These are phyloP conservation scores for Caenorhabditis sulstoni DNA, from an alignment of 2,888 invertebrate genomes.

Conservation along the genomic window DNA sequence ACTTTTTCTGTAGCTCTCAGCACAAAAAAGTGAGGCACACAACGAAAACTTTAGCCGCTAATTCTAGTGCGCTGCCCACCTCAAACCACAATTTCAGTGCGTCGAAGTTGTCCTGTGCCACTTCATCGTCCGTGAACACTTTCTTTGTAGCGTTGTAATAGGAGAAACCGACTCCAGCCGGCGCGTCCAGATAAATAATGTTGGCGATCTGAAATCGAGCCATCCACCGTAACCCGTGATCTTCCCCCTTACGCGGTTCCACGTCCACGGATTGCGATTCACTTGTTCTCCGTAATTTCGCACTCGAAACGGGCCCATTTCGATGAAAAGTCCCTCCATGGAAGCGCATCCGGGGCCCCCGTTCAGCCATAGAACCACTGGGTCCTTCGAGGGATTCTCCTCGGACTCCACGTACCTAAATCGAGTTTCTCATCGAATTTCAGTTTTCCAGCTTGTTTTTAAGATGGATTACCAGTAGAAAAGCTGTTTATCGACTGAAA, in stretches of 20 bases:
- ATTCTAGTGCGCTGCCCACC: too few species aligned
- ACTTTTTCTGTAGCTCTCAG: too few species aligned
- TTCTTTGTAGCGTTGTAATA: slow-evolving; percentile 75
- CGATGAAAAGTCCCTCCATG: slow-evolving; percentile 71
- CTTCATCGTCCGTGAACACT: slow-evolving; percentile 70
- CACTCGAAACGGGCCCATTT: slow-evolving; percentile 78
- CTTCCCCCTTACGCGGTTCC: slow-evolving; percentile 75
- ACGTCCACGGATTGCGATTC: slow-evolving; percentile 76
- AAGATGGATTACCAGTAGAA: slow-evolving; percentile 81
- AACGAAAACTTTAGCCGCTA: too few species aligned
- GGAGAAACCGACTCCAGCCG: slow-evolving; percentile 83
- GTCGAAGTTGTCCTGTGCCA: slow-evolving; percentile 61
- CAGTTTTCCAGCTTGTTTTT: slow-evolving; percentile 1
- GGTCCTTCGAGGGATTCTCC: slow-evolving; percentile 80
- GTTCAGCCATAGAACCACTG: slow-evolving; percentile 81
- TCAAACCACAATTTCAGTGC: slow-evolving; percentile 49
- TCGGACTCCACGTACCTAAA: slow-evolving; percentile 78
- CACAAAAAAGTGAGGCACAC: too few species aligned
- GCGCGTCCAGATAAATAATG: slow-evolving; percentile 83
- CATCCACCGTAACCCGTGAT: neutral
- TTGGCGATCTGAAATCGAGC: slow-evolving; percentile 81
- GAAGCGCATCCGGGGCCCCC: slow-evolving; percentile 80
- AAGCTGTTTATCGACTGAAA: slow-evolving; percentile 79
- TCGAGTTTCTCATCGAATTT: neutral
- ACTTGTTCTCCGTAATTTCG: slow-evolving; percentile 73